phyloP scores from a whole-genome alignment of 2,797 vertebrate genomes.

The Poeciliopsis infans region DNA sequence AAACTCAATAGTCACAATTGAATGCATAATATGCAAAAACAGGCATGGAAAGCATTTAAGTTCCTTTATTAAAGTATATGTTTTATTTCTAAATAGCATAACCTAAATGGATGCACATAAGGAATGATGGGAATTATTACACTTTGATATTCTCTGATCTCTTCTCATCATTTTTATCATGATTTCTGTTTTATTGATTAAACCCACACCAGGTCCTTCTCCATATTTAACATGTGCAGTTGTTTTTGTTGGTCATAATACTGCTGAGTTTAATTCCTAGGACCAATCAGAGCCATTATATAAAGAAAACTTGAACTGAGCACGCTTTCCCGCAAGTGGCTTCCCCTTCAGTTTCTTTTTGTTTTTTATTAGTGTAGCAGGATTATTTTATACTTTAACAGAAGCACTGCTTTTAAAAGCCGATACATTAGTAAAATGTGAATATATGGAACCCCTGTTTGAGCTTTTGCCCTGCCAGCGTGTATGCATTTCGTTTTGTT shows the following conservation, averaged over 20 bases:
- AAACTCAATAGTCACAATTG: not conserved
- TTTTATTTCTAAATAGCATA: not conserved
- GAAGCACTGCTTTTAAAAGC: not conserved
- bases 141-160: not conserved
- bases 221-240: not conserved
- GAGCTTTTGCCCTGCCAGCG: not conserved
- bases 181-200: not conserved
- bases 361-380: not conserved
- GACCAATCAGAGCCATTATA: not conserved
- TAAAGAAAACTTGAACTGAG: no score
- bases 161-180: not conserved
- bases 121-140: not conserved
- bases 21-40: not conserved
- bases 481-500: not conserved
- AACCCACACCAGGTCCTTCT: not conserved
- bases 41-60: not conserved
- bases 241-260: not conserved
- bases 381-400: not conserved
- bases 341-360: not conserved
- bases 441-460: not conserved
- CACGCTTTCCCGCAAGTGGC: not conserved
- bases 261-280: not conserved
- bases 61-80: not conserved
- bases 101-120: not conserved
- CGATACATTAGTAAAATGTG: not conserved